phyloP scores from a whole-genome alignment of 2,797 vertebrate genomes.

The Rhabdomys pumilio region DNA sequence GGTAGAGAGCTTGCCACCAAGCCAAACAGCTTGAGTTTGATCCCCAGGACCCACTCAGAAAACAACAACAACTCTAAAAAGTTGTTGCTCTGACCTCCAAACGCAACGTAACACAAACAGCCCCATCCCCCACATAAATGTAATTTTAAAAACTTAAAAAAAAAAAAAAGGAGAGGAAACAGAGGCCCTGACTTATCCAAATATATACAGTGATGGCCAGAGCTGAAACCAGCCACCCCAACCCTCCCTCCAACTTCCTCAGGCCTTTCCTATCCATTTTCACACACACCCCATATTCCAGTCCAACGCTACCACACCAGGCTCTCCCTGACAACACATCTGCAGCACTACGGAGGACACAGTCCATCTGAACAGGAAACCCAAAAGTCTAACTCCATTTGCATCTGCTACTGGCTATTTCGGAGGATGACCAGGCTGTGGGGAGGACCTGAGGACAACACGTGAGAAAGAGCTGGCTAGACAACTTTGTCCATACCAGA shows the following conservation, averaged over 20 bases:
- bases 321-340: conserved; percentile 50
- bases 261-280: not conserved
- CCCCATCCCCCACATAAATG: not conserved
- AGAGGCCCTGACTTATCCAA: conserved; percentile 2
- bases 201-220: conserved; percentile 7
- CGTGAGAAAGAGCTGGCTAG: not conserved
- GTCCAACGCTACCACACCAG: conserved; percentile 39
- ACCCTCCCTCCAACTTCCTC: not conserved
- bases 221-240: not conserved
- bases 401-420: conserved; percentile 62
- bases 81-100: not conserved
- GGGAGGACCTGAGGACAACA: not conserved
- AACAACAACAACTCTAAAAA: not conserved
- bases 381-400: not conserved
- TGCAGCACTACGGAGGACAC: not conserved
- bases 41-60: not conserved
- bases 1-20: not conserved
- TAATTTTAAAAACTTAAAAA: not conserved
- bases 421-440: not conserved
- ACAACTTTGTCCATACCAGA: conserved; percentile 20
- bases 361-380: conserved; percentile 44
- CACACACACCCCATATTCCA: conserved; percentile 45
- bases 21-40: not conserved
- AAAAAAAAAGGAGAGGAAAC: conserved; percentile 21
- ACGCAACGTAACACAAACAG: too few relatives aligned